Evolutionary conservation across 2,888 invertebrate species (phyloP).

Genomic region (Plebejus argus): DNA sequence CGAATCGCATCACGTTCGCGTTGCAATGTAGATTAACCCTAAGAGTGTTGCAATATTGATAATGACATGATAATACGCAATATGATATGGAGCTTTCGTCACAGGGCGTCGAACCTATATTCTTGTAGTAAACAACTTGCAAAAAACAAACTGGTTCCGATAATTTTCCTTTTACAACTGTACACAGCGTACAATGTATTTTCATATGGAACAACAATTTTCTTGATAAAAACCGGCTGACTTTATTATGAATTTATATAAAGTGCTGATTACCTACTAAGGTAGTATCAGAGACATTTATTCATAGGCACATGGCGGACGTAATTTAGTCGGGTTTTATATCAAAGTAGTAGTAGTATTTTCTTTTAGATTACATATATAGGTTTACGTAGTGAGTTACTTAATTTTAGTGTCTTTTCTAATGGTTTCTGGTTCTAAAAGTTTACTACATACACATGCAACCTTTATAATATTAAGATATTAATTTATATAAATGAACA

Average conservation of each 20-base stretch:
- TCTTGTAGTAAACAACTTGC: background rate
- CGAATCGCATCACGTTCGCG: background rate
- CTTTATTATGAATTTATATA: too few species aligned
- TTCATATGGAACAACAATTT: background rate
- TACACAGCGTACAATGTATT: background rate
- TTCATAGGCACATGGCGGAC: too few species aligned
- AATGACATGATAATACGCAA: too few species aligned
- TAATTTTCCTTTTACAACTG: background rate
- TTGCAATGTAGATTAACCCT: background rate
- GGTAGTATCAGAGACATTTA: too few species aligned
- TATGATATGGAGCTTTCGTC: slow-evolving; percentile 6
- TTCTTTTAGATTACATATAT: too few species aligned
- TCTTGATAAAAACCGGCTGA: background rate
- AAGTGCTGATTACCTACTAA: too few species aligned
- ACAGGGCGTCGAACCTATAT: slow-evolving; percentile 13
- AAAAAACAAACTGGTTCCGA: slow-evolving; percentile 10
- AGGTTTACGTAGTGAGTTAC: too few species aligned
- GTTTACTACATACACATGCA: too few species aligned
- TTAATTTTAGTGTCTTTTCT: background rate
- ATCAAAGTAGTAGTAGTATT: too few species aligned
- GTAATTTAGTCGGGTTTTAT: too few species aligned
- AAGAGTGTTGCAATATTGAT: background rate
- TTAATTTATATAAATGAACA: background rate
- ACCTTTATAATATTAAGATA: background rate
- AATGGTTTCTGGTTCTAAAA: too few species aligned